Evolutionary conservation across 2,113 vertebrate species (phyloP), one percentile per base, ranked within the genome.

Genomic region (Hemichromis elongatus): DNA sequence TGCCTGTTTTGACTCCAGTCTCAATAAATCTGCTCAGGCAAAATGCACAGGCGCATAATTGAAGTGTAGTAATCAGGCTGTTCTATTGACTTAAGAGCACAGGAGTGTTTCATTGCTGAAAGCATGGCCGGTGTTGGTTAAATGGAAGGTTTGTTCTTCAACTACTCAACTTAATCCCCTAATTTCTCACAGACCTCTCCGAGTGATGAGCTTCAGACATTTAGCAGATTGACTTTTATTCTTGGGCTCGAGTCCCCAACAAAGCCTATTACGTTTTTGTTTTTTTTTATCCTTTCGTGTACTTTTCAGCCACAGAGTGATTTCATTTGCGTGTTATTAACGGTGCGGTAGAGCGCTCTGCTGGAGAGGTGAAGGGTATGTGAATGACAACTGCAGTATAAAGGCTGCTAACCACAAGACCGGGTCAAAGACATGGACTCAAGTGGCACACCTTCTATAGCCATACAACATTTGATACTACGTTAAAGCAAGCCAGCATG

Each of bases 151-250:
- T 63, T 83, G 77, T 88, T 86, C 57, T 50, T 68, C 50, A 53
- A 33, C 79, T 78, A 24, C 24, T 73, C 40, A 47, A 73, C 40
- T 28, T 92, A 93, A 93, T 93, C 92, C 88, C 85, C 33, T 89
- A 88, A 90, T 91, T 93, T 88, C 90, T 90, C 82, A 37, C 84
- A 89, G 88, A 89, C 85, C 90, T 91, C 86, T 91, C 84, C 18
- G 16, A 79, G 84, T 82, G 82, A 93, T 94, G 89, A 94, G 90
- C 83, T 83, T 91, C 89, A 90, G 87, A 93, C 86, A 91, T 94
- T 93, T 92, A 90, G 81, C 30, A 90, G 86, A 95, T 92, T 91
- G 85, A 90, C 89, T 92, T 92, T 84, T 85, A 87, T 88, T 92
- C 75, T 52, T 18, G 52, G 9, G 10, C 73, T 54, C 9, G 1